Base-by-base conservation (phyloP, 2,113 vertebrate species). In the Siphamia tubifer region DNA sequence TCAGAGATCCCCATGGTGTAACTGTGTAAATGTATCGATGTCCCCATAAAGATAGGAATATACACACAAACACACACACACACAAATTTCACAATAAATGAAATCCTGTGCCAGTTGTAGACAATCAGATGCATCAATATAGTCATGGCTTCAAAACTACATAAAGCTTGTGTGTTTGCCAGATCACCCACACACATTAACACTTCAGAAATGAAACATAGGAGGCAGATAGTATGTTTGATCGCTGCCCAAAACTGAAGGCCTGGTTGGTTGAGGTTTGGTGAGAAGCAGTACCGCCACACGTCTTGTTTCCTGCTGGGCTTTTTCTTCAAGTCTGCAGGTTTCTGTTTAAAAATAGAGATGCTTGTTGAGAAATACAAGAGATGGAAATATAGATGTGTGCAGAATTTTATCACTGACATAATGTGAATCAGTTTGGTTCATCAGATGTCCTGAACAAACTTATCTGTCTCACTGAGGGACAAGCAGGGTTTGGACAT, bases 141-240 rank as follows among this genome's bases (percentile, higher is more conserved):
- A 45, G 17, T 36, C 32, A 47, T 16, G 25, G 5, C 12, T 39
- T 25, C 27, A 15, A 17, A 36, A 19, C 17, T 43, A 43, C 30
- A 43, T 36, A 54, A 24, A 40, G 8, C 12, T 52, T 49, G 43
- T 44, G 53, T 45, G 30, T 40, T 74, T 57, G 58, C 68, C 68
- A 74, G 48, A 72, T 72, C 63, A 76, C 63, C 55, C 51, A 53
- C 48, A 74, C 44, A 75, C 69, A 34, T 57, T 51, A 43, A 53
- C 58, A 62, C 6, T 2, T 40, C n/a, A 24, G 44, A 66, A 38
- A 20, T 12, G 32, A 25, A 34, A 11, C 43, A 28, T 31, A 55
- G 52, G 45, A 44, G 54, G 39, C 54, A 27, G 51, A 54, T 72
- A n/a, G n/a, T n/a, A 52, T 53, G 36, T 79, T 69, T 79, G 52